phyloP scores from a whole-genome alignment of 2,797 vertebrate species.

The Steatocranus sp. region DNA sequence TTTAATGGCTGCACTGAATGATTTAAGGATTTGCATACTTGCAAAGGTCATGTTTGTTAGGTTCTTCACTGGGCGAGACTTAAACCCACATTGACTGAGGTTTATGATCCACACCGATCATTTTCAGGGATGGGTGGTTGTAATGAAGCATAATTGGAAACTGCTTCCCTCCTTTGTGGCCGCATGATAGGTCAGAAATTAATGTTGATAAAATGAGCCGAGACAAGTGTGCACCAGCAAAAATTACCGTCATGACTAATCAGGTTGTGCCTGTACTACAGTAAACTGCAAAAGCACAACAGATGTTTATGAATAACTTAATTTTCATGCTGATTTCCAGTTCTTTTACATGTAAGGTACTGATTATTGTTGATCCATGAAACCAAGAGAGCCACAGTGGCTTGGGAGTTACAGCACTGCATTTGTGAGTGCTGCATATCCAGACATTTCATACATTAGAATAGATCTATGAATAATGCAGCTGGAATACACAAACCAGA shows the following conservation, averaged over 20 bases:
- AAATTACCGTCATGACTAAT: constrained; percentile 16
- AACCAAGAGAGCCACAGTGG: not conserved
- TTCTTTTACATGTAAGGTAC: not conserved
- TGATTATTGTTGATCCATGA: not conserved
- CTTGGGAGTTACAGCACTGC: not conserved
- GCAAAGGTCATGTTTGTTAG: constrained; percentile 69
- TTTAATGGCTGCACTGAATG: constrained; percentile 66
- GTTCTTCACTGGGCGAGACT: constrained; percentile 51
- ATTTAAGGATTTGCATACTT: constrained; percentile 67
- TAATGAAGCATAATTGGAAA: constrained; percentile 64
- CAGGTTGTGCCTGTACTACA: not conserved
- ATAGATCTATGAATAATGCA: constrained; percentile 24
- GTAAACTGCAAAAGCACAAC: not conserved
- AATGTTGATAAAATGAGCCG: constrained; percentile 37
- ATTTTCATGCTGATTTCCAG: not conserved
- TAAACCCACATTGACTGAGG: constrained; percentile 47
- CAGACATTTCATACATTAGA: not conserved
- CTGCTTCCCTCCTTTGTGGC: constrained; percentile 47
- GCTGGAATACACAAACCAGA: not conserved
- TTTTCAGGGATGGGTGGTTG: constrained; percentile 62
- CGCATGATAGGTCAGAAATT: constrained; percentile 49
- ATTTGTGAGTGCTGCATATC: not conserved
- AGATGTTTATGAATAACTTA: not conserved
- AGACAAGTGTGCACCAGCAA: not conserved
- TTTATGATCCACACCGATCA: constrained; percentile 61